A percentile compares a stretch with the other conserved stretches of the same genome.
Evolutionary conservation across 2,888 invertebrate species (phyloP).

Genomic region (Lasioglossum calceatum): DNA sequence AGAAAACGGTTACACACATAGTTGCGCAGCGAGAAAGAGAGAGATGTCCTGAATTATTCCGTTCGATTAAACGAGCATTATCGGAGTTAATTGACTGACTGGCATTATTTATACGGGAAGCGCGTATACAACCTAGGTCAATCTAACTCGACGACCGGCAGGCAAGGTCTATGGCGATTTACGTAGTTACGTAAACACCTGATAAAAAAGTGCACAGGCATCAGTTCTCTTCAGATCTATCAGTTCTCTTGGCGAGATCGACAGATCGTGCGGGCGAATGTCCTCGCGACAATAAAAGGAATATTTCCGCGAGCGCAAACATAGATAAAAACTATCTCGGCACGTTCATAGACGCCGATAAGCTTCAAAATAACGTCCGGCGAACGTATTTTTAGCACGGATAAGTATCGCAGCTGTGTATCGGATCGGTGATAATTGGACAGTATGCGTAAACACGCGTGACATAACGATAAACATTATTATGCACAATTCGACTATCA

Average conservation of each 20-base stretch:
- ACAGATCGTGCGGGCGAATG: not conserved
- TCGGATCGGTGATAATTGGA: constrained; percentile 29
- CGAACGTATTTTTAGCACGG: constrained; percentile 32
- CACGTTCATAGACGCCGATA: constrained; percentile 46
- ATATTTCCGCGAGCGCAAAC: constrained; percentile 16
- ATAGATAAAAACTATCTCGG: constrained; percentile 41
- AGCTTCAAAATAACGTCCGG: constrained; percentile 22
- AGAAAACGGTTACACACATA: constrained; percentile 30
- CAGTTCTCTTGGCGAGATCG: not conserved
- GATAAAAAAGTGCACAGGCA: constrained; percentile 44
- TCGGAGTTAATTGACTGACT: constrained; percentile 55
- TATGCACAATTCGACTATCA: constrained; percentile 11
- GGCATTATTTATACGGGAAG: constrained; percentile 56
- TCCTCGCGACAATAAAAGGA: constrained; percentile 25
- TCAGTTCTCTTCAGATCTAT: not conserved
- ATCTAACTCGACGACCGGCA: constrained; percentile 62
- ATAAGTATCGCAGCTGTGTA: constrained; percentile 36
- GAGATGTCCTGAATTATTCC: constrained; percentile 34
- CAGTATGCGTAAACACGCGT: constrained; percentile 36
- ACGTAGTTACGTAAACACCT: constrained; percentile 64
- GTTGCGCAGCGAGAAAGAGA: not conserved
- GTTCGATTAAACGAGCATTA: constrained; percentile 35
- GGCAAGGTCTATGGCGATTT: constrained; percentile 64
- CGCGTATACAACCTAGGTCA: constrained; percentile 67
- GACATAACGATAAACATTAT: constrained; percentile 60